phyloP scores from a whole-genome alignment of 2,113 vertebrate genomes.

The human region DNA sequence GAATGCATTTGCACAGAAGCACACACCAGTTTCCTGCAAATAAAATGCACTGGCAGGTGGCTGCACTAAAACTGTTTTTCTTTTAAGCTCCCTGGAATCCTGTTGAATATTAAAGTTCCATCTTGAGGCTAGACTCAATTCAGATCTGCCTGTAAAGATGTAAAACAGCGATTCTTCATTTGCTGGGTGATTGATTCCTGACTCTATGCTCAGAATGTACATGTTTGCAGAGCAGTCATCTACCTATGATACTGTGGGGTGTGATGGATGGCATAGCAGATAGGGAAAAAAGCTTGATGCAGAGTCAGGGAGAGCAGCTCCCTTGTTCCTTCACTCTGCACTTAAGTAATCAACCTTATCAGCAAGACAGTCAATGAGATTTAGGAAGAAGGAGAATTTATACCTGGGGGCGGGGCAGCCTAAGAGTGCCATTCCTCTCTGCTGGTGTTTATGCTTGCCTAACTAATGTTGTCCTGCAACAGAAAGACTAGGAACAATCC shows the following conservation, averaged over 20 bases:
- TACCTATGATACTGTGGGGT: neutral
- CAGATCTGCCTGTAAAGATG: constrained; percentile 39
- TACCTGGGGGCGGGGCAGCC: neutral
- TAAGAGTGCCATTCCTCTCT: fast-evolving
- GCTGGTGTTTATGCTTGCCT: neutral
- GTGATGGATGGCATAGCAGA: constrained; percentile 20
- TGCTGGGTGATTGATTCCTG: constrained; percentile 60
- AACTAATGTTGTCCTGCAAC: neutral
- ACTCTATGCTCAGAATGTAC: neutral
- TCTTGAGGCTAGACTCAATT: constrained; percentile 51
- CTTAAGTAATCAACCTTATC: neutral
- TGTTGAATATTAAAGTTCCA: constrained; percentile 67
- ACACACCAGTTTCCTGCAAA: neutral
- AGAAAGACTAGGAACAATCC: neutral
- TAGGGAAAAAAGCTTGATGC: neutral
- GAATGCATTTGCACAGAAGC: fast-evolving
- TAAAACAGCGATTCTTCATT: constrained; percentile 37
- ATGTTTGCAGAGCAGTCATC: constrained; percentile 6
- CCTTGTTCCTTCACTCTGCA: fast-evolving
- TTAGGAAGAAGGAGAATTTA: neutral
- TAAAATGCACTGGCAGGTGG: constrained; percentile 18
- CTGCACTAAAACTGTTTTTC: constrained; percentile 8
- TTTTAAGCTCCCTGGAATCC: constrained; percentile 50
- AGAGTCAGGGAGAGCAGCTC: fast-evolving
- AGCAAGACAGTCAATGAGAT: neutral